Evolutionary conservation across 2,888 invertebrate species (phyloP).

Genomic region (Clepsis dumicolana): DNA sequence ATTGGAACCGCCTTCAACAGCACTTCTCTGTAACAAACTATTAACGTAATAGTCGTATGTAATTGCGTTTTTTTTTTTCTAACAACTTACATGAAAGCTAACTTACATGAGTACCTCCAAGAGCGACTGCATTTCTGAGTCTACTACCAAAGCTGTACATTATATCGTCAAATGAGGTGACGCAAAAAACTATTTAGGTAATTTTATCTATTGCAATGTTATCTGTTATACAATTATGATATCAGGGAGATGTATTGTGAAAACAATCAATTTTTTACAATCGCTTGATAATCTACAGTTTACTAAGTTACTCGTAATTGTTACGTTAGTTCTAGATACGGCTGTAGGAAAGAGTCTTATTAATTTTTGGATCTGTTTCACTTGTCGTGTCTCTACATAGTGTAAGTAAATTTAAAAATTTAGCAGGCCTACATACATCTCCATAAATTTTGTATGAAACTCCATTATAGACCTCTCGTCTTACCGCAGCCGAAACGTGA

Average conservation of each 20-base stretch:
- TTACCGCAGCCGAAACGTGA: too few relatives aligned
- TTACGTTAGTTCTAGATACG: slow-evolving; percentile 4
- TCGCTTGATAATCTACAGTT: slow-evolving; percentile 3
- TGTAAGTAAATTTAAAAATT: too few relatives aligned
- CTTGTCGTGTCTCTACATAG: neutral
- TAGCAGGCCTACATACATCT: too few relatives aligned
- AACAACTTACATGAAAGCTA: too few relatives aligned
- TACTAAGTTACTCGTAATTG: slow-evolving; percentile 11
- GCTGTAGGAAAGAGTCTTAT: neutral
- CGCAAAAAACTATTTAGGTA: slow-evolving; percentile 38
- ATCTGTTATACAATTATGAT: slow-evolving; percentile 36
- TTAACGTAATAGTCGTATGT: too few relatives aligned
- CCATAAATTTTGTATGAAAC: too few relatives aligned
- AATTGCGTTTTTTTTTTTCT: too few relatives aligned
- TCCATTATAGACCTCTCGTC: too few relatives aligned
- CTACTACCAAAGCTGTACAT: neutral
- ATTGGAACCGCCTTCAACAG: too few relatives aligned
- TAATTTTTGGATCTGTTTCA: neutral
- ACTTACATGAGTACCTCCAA: slow-evolving; percentile 34
- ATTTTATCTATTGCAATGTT: slow-evolving; percentile 41
- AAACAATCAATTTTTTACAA: slow-evolving; percentile 9
- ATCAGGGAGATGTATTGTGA: slow-evolving; percentile 28
- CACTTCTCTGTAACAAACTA: too few relatives aligned
- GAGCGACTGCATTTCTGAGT: slow-evolving; percentile 33
- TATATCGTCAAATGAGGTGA: slow-evolving; percentile 33